These are phyloP conservation scores for Phyllostomus discolor DNA, from an alignment of 2,113 vertebrate species.

Conservation along the genomic window DNA sequence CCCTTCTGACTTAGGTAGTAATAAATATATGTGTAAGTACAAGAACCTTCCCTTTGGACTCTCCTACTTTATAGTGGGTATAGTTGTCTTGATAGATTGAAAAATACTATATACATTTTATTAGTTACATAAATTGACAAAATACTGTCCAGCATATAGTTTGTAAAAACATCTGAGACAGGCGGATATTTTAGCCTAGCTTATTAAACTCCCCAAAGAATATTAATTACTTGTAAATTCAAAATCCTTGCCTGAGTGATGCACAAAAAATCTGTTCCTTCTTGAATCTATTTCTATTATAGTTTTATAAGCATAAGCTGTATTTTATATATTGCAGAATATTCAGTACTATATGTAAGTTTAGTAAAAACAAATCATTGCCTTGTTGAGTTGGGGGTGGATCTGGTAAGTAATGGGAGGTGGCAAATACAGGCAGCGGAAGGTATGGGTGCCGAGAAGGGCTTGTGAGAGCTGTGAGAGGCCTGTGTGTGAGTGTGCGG, in stretches of 20 bases:
- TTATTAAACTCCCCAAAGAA: not conserved
- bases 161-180: not conserved
- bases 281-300: conserved; percentile 4
- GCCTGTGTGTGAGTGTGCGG: too few relatives aligned
- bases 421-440: not conserved
- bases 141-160: not conserved
- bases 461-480: not conserved
- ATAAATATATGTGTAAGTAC: not conserved
- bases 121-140: not conserved
- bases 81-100: not conserved
- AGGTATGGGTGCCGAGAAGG: not conserved
- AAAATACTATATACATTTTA: not conserved
- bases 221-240: not conserved
- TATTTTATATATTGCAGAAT: not conserved
- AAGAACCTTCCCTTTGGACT: not conserved
- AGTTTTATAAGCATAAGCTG: not conserved
- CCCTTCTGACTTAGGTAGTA: not conserved
- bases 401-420: not conserved
- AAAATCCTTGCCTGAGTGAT: not conserved
- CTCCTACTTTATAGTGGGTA: not conserved
- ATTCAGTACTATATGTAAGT: not conserved
- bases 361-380: not conserved
- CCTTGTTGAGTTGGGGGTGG: not conserved
- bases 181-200: not conserved
- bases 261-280: not conserved